Evolutionary conservation across 2,888 invertebrate genomes (phyloP), one percentile per base, ranked within the genome.

Genomic region (Drosophila paracracens): DNA sequence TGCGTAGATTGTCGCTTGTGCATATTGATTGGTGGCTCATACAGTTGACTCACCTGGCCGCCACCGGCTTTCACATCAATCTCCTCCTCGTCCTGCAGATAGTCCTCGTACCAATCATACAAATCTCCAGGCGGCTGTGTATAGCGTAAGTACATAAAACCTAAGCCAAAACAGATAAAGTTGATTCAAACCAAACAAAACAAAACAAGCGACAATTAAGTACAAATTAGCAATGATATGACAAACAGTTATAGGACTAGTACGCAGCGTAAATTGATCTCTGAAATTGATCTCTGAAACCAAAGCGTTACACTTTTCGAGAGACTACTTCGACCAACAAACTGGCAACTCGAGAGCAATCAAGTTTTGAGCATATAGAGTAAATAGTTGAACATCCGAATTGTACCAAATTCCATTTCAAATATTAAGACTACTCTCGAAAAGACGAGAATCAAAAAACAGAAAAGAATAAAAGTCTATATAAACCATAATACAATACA

Each of bases 41-140:
- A 87, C 87, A 88, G 87, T 90, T 78, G 77, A 93, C 92, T 91
- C 65, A 94, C 94, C 93, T 98, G 98, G 16, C 99, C 99, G 51
- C 99, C 98, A 18, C 99, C 99, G 21, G 99, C 99, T 92, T 99
- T 98, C 0, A 99, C 99, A 92, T 99, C 99, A 78, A 99, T 94
- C 92, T 99, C 98, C 95, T 99, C 99, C 91, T 98, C 97, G 92
- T 99, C 99, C 91, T 98, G 98, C 82, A 99, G 94, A 94, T 99
- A 99, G 64, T 97, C 96, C 89, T 97, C 98, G 92, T 98, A 99
- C 99, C 99, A 99, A 92, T 97, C 97, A 94, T 99, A 98, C 72
- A 99, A 94, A 92, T 98, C 98, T 60, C 96, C 96, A 1, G 99
- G 99, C 21, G 99, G 99, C 93, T 99, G 98, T 11, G 99, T 99